Base-by-base conservation (phyloP, 2,113 vertebrate species). In the Petaurus breviceps region DNA sequence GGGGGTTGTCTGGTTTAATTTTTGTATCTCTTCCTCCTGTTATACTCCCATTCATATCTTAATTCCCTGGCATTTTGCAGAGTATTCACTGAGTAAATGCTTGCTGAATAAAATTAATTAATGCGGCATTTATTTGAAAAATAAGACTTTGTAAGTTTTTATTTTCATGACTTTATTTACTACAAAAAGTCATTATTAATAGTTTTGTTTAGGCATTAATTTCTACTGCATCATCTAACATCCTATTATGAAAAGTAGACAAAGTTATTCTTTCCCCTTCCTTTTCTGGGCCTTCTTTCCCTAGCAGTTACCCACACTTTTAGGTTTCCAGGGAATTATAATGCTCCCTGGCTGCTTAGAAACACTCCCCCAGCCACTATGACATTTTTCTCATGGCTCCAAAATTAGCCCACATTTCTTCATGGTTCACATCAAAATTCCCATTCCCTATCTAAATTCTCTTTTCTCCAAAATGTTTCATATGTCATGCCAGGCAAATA, bases 181-280 rank as follows among this genome's bases (percentile, higher is more conserved):
- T 54, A 49, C 92, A 93, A 95, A 47, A 95, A 16, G 91, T 52
- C 24, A 91, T 90, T 91, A 12, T 89, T 51, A 90, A 49, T 43
- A 68, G 23, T 4, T 93, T 95, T 57, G 26, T 91, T 91, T 91
- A 51, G 14, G 47, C 51, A 43, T 50, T 93, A 89, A 24, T 12
- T 2, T 93, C 23, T 77, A 43, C 0, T 8, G 91, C 54, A 28
- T 92, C 28, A 24, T 31, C 28, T 91, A 68, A 50, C 0, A 12
- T 8, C 25, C 25, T 47, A 8, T 43, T 7, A 84, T 84, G 68
- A 84, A 84, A 84, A 84, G 68, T 84, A 7, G 19, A n/a, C 1
- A 84, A 84, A 84, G 68, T 84, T 84, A 84, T 84, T 84, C 68
- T 22, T 37, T 24, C 25, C 53, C 49, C 37, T 50, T n/a, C 37